phyloP scores from a whole-genome alignment of 2,797 vertebrate genomes.

The Salarias fasciatus region DNA sequence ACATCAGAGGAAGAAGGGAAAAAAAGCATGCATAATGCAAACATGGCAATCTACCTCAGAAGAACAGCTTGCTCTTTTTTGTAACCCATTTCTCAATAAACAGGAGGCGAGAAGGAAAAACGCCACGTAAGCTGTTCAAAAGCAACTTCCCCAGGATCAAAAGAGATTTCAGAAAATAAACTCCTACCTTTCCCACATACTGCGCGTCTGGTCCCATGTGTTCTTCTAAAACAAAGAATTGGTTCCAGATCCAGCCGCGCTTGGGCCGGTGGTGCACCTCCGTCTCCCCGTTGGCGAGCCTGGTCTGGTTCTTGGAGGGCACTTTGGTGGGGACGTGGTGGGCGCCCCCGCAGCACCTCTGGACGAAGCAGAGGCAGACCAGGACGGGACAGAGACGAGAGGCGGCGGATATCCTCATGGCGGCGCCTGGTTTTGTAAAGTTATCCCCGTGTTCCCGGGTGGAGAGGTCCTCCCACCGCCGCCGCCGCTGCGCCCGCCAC shows the following conservation, averaged over 20 bases:
- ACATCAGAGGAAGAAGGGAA: constrained; percentile 41
- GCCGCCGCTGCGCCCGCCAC: constrained; percentile 45
- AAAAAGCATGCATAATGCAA: constrained; percentile 31
- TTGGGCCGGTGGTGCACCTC: constrained; percentile 98
- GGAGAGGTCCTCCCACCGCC: constrained; percentile 72
- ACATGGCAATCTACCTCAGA: constrained; percentile 28
- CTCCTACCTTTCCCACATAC: constrained; percentile 95
- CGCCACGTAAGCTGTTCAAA: constrained; percentile 40
- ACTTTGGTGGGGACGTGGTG: constrained; percentile 84
- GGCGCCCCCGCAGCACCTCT: constrained; percentile 88
- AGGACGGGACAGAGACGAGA: constrained; percentile 94
- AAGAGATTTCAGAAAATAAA: constrained; percentile 22
- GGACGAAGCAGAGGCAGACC: constrained; percentile 97
- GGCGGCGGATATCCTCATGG: constrained; percentile 94
- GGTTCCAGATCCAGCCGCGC: constrained; percentile 99
- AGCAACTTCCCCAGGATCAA: constrained; percentile 41
- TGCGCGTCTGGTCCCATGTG: constrained; percentile 96
- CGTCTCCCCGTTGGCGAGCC: constrained; percentile 88
- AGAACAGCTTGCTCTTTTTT: constrained; percentile 44
- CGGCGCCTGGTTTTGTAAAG: constrained; percentile 72
- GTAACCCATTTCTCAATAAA: constrained; percentile 54
- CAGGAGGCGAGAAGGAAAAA: constrained; percentile 31
- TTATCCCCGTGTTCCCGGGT: constrained; percentile 63
- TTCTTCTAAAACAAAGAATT: constrained; percentile 99
- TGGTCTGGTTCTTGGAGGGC: constrained; percentile 90